A percentile compares a stretch with the other conserved stretches of the same genome.
Evolutionary conservation across 2,888 invertebrate genomes (phyloP).

Genomic region (Anodontia alba): DNA sequence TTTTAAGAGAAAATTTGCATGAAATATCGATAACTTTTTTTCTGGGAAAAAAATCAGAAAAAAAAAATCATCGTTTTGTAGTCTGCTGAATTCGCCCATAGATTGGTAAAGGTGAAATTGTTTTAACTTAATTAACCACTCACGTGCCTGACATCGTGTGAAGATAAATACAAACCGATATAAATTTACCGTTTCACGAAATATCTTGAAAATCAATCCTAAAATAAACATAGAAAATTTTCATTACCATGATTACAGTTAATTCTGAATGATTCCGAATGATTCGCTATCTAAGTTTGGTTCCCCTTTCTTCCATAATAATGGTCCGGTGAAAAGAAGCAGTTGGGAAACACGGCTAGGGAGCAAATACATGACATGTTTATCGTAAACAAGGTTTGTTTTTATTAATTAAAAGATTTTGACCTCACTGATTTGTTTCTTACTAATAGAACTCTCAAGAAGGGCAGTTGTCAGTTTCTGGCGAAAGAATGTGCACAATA

Average conservation of each 20-base stretch:
- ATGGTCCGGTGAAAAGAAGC: background rate
- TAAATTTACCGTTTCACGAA: slow-evolving; percentile 1
- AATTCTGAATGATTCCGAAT: background rate
- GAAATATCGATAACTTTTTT: too few relatives aligned
- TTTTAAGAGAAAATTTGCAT: too few relatives aligned
- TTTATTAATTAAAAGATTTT: background rate
- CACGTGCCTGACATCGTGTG: background rate
- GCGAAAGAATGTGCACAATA: too few relatives aligned
- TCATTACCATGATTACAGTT: background rate
- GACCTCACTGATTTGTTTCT: background rate
- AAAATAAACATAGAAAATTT: background rate
- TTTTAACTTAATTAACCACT: slow-evolving; percentile 5
- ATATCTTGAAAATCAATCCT: background rate
- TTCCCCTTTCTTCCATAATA: background rate
- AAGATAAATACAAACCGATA: background rate
- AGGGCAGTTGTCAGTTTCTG: too few relatives aligned
- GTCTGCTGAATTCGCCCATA: too few relatives aligned
- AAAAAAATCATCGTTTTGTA: too few relatives aligned
- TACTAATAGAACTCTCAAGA: too few relatives aligned
- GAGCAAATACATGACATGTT: background rate
- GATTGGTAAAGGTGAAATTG: too few relatives aligned
- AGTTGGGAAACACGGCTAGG: background rate
- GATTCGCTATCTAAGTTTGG: background rate
- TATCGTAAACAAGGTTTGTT: background rate
- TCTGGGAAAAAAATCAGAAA: too few relatives aligned